phyloP scores from a whole-genome alignment of 1,140 invertebrate genomes.

The Oncopodura yosiiana region DNA sequence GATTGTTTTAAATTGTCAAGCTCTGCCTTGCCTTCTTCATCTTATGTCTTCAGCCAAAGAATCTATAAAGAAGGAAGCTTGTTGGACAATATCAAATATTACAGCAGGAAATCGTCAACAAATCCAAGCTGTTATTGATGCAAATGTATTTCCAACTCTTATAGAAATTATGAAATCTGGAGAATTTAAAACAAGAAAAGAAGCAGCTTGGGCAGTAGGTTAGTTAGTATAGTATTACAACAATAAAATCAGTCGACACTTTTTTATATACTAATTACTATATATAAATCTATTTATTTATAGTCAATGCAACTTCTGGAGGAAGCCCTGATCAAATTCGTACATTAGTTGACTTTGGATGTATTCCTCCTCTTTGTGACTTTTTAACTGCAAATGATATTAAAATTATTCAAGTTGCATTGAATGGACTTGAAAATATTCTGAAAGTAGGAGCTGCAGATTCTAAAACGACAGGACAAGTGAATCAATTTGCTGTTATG shows the following conservation, averaged over 20 bases:
- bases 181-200: slow-evolving; percentile 94
- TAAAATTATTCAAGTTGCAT: slow-evolving; percentile 94
- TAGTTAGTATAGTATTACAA: too few species aligned
- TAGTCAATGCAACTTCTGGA: slow-evolving; percentile 91
- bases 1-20: slow-evolving; percentile 81
- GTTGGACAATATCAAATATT: slow-evolving; percentile 97
- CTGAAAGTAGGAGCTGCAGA: slow-evolving; percentile 81
- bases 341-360: slow-evolving; percentile 54
- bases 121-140: slow-evolving; percentile 90
- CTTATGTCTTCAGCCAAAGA: slow-evolving; percentile 71
- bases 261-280: too few species aligned
- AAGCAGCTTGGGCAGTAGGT: slow-evolving; percentile 98
- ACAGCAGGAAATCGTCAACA: slow-evolving; percentile 91
- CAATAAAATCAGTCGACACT: too few species aligned
- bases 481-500: slow-evolving; percentile 82
- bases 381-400: slow-evolving; percentile 85
- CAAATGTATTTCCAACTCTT: slow-evolving; percentile 84
- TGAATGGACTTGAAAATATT: slow-evolving; percentile 95
- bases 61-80: slow-evolving; percentile 87
- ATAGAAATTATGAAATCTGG: slow-evolving; percentile 84
- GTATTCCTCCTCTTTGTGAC: slow-evolving; percentile 90
- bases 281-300: too few species aligned
- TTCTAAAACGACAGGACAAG: slow-evolving; percentile 52
- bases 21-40: slow-evolving; percentile 71
- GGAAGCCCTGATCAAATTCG: slow-evolving; percentile 87